A percentile compares a stretch with the other conserved stretches of the same genome.
phyloP scores from a whole-genome alignment of 2,888 invertebrate species.

The Thereva nobilitata region DNA sequence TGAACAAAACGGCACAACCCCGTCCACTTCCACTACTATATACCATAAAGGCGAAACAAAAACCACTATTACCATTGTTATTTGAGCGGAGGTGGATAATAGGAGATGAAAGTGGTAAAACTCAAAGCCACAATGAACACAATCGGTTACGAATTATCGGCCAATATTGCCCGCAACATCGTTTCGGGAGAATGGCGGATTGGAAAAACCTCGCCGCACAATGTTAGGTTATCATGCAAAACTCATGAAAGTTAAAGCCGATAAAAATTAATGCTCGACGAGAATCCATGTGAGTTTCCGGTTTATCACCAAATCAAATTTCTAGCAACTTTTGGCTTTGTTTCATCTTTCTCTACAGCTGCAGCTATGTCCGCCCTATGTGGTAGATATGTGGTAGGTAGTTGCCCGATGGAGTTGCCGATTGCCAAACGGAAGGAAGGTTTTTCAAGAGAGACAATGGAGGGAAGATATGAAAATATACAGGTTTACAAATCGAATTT shows the following conservation, averaged over 20 bases:
- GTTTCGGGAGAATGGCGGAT: conserved; percentile 5
- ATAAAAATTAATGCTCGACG: conserved; percentile 25
- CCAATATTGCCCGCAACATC: conserved; percentile 23
- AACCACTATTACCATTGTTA: conserved; percentile 29
- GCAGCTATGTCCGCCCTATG: too few species aligned
- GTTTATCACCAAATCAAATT: background rate
- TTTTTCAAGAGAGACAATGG: too few species aligned
- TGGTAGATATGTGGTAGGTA: too few species aligned
- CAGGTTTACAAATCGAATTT: too few species aligned
- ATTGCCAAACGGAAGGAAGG: too few species aligned
- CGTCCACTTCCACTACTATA: conserved; percentile 11
- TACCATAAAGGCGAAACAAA: conserved; percentile 19
- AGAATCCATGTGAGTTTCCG: background rate
- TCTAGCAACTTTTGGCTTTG: conserved; percentile 2
- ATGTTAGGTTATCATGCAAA: too few species aligned
- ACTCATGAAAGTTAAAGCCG: conserved; percentile 20
- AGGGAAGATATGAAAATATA: too few species aligned
- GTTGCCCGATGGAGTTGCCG: too few species aligned
- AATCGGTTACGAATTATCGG: conserved; percentile 24
- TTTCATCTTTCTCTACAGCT: too few species aligned
- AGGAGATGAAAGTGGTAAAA: conserved; percentile 17
- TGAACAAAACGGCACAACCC: background rate
- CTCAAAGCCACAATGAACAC: conserved; percentile 27
- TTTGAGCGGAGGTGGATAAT: background rate
- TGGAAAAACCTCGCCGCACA: background rate